Percentiles rank a stretch among this genome's conserved stretches.
phyloP scores from a whole-genome alignment of 2,113 vertebrate genomes.

The Phalacrocorax pelagicus region DNA sequence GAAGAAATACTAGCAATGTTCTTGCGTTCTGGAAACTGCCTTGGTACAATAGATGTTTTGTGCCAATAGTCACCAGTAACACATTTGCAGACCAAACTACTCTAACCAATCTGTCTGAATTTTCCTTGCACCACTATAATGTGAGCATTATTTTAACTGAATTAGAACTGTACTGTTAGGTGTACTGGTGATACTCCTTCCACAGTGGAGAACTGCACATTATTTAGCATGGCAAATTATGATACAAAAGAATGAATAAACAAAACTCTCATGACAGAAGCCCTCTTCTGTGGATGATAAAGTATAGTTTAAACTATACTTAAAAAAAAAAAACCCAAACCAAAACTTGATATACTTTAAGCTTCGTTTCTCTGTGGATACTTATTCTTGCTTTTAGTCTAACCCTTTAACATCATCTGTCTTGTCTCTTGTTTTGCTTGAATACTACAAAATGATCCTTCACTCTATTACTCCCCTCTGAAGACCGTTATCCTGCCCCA shows the following conservation, averaged over 20 bases:
- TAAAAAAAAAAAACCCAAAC: background rate
- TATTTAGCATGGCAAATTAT: background rate
- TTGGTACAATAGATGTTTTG: background rate
- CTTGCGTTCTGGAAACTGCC: background rate
- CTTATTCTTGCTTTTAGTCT: conserved; percentile 5
- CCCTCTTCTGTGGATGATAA: background rate
- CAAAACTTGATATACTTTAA: background rate
- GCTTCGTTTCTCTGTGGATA: background rate
- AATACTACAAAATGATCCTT: conserved; percentile 37
- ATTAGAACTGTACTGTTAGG: background rate
- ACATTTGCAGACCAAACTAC: background rate
- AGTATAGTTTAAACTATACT: background rate
- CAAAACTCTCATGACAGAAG: background rate
- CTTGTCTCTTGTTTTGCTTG: conserved; percentile 30
- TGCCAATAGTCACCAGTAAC: background rate
- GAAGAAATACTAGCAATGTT: background rate
- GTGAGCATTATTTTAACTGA: background rate
- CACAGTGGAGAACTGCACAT: background rate
- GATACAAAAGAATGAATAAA: background rate
- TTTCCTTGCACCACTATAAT: background rate
- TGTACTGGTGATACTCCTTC: background rate
- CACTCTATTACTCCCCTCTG: conserved; percentile 20
- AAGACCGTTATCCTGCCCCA: conserved; percentile 45
- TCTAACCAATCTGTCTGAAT: background rate
- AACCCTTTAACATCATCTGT: conserved; percentile 28